Percentiles rank a stretch among this genome's conserved stretches.
phyloP scores from a whole-genome alignment of 2,797 vertebrate species.

The Esox lucius region DNA sequence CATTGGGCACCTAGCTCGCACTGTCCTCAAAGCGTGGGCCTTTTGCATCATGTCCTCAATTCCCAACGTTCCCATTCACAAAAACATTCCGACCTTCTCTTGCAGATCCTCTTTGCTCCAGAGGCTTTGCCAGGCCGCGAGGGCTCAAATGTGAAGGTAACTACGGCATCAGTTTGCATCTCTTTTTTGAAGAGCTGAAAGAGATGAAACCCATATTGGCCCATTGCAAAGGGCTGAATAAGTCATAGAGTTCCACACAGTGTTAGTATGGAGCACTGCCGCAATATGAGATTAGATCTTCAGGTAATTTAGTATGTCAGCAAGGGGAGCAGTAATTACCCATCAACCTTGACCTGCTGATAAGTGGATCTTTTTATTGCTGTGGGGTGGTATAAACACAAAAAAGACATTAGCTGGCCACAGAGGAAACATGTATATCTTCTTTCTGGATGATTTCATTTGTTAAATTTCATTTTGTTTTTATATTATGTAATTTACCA shows the following conservation, averaged over 20 bases:
- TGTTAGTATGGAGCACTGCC: too few species aligned
- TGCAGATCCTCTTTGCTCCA: conserved; percentile 71
- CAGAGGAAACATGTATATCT: too few species aligned
- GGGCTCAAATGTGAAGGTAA: conserved; percentile 77
- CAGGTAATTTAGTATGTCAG: too few species aligned
- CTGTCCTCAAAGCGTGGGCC: background rate
- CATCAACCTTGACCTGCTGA: too few species aligned
- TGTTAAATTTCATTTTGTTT: too few species aligned
- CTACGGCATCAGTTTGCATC: background rate
- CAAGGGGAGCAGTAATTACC: too few species aligned
- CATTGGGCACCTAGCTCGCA: background rate
- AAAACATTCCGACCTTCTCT: background rate
- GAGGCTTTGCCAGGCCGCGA: conserved; percentile 75
- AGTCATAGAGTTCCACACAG: background rate
- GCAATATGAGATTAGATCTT: too few species aligned
- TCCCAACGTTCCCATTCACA: background rate
- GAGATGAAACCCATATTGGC: background rate
- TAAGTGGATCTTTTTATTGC: too few species aligned
- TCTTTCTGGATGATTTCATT: background rate
- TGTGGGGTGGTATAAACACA: too few species aligned
- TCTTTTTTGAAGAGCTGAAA: too few species aligned
- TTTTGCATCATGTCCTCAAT: background rate
- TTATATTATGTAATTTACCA: background rate
- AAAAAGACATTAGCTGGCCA: too few species aligned
- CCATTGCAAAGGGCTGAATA: background rate